Conservation (phyloP, 2,113 vertebrate genomes). For the Callaeas wilsoni region DNA sequence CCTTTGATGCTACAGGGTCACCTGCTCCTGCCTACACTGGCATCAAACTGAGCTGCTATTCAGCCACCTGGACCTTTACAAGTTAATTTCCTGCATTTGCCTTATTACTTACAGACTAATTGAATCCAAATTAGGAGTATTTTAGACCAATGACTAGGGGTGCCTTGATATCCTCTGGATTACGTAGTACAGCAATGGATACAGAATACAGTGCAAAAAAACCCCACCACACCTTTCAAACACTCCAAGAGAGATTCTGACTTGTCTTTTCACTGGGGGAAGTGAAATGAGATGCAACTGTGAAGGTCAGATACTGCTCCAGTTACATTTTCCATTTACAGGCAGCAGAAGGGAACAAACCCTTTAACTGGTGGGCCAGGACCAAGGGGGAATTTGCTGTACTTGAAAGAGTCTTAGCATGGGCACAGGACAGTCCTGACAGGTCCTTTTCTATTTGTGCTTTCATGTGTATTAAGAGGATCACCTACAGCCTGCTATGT, state of each 20-base stretch:
- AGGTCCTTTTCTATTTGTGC: background rate
- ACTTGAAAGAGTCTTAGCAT: background rate
- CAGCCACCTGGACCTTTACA: background rate
- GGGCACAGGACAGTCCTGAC: background rate
- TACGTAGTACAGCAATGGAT: rapidly evolving
- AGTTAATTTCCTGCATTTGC: background rate
- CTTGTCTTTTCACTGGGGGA: background rate
- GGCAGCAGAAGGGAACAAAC: background rate
- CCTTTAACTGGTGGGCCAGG: background rate
- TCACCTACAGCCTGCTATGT: background rate
- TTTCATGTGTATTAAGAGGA: background rate
- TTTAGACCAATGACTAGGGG: background rate
- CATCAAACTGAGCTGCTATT: background rate
- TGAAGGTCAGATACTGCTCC: background rate
- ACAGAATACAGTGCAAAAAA: background rate
- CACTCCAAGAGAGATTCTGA: background rate
- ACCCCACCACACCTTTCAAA: background rate
- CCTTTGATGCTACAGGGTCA: background rate
- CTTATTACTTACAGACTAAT: background rate
- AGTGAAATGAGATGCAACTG: background rate
- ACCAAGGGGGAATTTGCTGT: background rate
- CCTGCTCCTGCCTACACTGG: background rate
- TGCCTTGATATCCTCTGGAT: background rate
- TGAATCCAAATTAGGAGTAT: background rate
- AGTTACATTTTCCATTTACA: background rate